These are phyloP conservation scores for Pagrus major DNA, from an alignment of 2,113 vertebrate genomes.

Conservation along the genomic window DNA sequence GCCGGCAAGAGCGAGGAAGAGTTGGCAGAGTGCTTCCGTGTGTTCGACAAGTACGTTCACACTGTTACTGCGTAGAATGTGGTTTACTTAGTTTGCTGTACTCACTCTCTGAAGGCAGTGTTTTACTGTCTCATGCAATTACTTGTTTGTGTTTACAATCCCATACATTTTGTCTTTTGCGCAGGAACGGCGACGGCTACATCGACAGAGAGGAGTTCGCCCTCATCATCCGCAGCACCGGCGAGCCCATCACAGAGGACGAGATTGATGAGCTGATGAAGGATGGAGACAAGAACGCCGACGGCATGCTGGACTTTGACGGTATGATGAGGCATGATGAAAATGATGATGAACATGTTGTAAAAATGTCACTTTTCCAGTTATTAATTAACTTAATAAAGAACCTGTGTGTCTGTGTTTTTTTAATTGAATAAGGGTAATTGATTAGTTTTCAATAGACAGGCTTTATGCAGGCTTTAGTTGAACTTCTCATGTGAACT, in stretches of 20 bases:
- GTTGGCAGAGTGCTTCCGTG: conserved; percentile 95
- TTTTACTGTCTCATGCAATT: background rate
- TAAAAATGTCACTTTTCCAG: background rate
- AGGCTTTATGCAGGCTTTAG: too few relatives aligned
- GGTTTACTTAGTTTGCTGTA: background rate
- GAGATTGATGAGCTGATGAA: conserved; percentile 96
- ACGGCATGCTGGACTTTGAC: conserved; percentile 92
- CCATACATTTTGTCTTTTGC: background rate
- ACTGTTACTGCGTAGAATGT: too few relatives aligned
- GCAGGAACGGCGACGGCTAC: conserved; percentile 95
- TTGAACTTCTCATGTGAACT: too few relatives aligned
- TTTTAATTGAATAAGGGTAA: too few relatives aligned
- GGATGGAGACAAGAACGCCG: conserved; percentile 96
- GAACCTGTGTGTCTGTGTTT: background rate
- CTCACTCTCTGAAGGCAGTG: background rate
- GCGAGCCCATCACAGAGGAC: conserved; percentile 91
- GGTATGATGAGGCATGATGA: conserved; percentile 70
- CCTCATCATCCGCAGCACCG: conserved; percentile 90
- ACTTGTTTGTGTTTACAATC: background rate
- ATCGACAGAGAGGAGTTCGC: conserved; percentile 96
- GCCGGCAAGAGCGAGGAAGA: conserved; percentile 97
- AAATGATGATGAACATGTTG: background rate
- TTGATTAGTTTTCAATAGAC: too few relatives aligned
- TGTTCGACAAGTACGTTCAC: conserved; percentile 91
- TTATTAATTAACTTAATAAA: background rate